Base-by-base conservation (phyloP, 2,888 invertebrate genomes). In the Lasiommata megera region DNA sequence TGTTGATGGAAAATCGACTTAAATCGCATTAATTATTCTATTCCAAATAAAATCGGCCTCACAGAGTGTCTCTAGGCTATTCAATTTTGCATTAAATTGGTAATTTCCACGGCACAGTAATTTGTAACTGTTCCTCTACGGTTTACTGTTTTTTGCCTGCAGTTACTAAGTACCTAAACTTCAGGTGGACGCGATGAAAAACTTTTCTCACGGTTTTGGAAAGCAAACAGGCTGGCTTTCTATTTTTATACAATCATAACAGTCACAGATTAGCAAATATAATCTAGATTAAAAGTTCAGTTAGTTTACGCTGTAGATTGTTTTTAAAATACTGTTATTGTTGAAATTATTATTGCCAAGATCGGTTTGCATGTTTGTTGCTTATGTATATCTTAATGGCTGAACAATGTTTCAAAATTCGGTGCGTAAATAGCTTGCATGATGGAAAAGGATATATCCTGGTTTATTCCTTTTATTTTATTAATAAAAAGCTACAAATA, bases 41-140 rank as follows among this genome's bases (percentile, higher is more conserved):
- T 82, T 84, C 82, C 83, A 84, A 89, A 88, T 76, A 84, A 69
- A 86, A 84, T 84, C 79, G 80, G 71, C 80, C 74, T 68, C 80
- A 79, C 83, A 81, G 77, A 80, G 69, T 74, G 79, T 71, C 74
- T 77, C 80, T 79, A 80, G 81, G 82, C 77, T 83, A 83, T 84
- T 82, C 76, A 82, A 86, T 86, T 88, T 84, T 80, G 85, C 87
- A 86, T 88, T 85, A 80, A 85, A 83, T 84, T 82, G 79, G 77
- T 84, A 80, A 88, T 90, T 88, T 89, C 77, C 81, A 87, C 88
- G 89, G 86, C 83, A 88, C 86, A 85, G 82, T 88, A 86, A 86
- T 82, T 88, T 81, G 74, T 88, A 89, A 88, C 88, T 82, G 89
- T 89, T 79, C 70, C 69, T 70, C 71, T 77, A 79, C 72, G 74